Conservation (phyloP, 2,797 vertebrate species). For the Poliocrania exsul region DNA sequence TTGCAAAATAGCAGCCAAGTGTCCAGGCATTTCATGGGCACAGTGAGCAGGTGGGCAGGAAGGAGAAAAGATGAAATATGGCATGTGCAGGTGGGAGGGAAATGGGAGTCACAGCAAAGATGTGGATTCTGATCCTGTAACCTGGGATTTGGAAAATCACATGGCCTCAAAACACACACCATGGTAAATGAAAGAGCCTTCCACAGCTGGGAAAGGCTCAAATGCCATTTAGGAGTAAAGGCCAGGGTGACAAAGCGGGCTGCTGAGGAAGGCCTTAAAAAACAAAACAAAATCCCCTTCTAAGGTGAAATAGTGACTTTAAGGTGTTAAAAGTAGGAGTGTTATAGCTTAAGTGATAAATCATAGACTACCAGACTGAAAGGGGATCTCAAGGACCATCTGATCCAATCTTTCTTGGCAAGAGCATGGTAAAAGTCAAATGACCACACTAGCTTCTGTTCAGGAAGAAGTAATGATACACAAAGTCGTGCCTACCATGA, state of each 20-base stretch:
- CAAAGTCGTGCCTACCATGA: neutral
- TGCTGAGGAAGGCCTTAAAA: neutral
- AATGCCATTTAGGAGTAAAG: neutral
- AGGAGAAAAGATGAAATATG: neutral
- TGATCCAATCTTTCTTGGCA: neutral
- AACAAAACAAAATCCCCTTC: neutral
- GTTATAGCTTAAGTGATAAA: neutral
- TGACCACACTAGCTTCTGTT: neutral
- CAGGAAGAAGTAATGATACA: neutral
- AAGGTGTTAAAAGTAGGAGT: neutral
- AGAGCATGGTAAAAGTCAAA: neutral
- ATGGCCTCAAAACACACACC: neutral
- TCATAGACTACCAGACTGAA: neutral
- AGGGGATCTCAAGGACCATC: neutral
- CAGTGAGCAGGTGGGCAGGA: accelerated
- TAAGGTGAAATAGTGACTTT: neutral
- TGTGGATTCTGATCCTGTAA: neutral
- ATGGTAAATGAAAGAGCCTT: neutral
- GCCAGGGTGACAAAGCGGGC: neutral
- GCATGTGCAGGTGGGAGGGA: neutral
- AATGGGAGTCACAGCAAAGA: neutral
- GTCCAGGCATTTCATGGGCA: neutral
- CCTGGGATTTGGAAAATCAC: neutral
- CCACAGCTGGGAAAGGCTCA: neutral
- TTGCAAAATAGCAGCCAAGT: accelerated